Conservation (phyloP, 2,888 invertebrate genomes). For the Pseudococcus jackbeardsleyi region DNA sequence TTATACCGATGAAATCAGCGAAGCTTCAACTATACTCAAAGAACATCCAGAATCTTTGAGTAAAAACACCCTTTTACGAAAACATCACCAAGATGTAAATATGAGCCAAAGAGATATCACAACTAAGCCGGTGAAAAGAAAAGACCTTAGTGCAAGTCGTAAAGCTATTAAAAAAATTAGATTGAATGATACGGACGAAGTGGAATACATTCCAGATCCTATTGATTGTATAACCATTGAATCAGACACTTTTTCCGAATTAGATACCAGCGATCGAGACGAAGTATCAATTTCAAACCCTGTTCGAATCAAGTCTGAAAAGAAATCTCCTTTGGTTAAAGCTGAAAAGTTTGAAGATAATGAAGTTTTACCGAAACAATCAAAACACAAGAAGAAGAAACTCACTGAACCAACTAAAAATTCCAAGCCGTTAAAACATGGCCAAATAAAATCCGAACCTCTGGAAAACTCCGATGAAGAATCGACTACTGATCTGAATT, state of each 20-base stretch:
- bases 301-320: neutral
- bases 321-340: neutral
- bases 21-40: neutral
- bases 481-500: neutral
- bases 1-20: constrained; percentile 34
- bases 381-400: too few species aligned
- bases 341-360: neutral
- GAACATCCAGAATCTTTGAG: constrained; percentile 15
- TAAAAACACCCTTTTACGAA: neutral
- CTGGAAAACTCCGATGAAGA: too few species aligned
- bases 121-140: neutral
- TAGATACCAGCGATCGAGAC: neutral
- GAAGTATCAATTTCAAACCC: too few species aligned
- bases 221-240: neutral
- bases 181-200: neutral
- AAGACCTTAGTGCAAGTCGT: neutral
- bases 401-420: too few species aligned
- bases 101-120: neutral
- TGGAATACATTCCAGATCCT: neutral
- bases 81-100: neutral
- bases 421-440: too few species aligned
- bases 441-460: too few species aligned
- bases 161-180: constrained; percentile 11
- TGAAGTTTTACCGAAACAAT: neutral
- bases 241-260: neutral